These are phyloP conservation scores for Narcine bancroftii DNA, from an alignment of 2,113 vertebrate genomes.

Conservation along the genomic window DNA sequence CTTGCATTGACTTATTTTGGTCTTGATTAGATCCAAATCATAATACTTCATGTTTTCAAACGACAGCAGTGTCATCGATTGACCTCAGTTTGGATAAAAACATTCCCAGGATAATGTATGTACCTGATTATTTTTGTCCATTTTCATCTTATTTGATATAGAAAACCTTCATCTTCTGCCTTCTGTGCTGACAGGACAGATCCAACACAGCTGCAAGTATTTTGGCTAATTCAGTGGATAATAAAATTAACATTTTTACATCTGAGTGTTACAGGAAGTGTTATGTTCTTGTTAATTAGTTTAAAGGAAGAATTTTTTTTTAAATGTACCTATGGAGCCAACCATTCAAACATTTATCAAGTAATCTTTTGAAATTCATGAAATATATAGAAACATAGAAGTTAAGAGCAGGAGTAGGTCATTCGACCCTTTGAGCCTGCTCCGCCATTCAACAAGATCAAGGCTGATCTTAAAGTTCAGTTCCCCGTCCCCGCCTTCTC, in stretches of 20 bases:
- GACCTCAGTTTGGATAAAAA: neutral
- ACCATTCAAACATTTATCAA: neutral
- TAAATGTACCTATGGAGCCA: neutral
- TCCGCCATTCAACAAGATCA: no score
- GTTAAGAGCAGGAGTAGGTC: no score
- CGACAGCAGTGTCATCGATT: neutral
- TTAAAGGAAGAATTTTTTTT: neutral
- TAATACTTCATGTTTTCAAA: slow-evolving; percentile 4
- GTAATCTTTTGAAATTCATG: neutral
- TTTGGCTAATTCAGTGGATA: neutral
- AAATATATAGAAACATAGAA: no score
- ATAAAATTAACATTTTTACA: neutral
- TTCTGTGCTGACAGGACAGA: neutral
- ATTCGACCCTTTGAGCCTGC: no score
- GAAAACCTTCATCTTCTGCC: neutral
- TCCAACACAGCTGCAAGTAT: neutral
- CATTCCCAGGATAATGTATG: neutral
- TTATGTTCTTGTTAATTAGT: neutral
- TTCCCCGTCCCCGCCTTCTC: no score
- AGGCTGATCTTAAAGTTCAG: no score
- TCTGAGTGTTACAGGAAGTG: neutral
- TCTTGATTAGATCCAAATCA: neutral
- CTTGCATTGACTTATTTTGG: neutral
- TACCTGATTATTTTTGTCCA: neutral
- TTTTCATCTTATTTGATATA: neutral